Conservation (phyloP, 2,113 vertebrate species). For the Tragelaphus imberbis region DNA sequence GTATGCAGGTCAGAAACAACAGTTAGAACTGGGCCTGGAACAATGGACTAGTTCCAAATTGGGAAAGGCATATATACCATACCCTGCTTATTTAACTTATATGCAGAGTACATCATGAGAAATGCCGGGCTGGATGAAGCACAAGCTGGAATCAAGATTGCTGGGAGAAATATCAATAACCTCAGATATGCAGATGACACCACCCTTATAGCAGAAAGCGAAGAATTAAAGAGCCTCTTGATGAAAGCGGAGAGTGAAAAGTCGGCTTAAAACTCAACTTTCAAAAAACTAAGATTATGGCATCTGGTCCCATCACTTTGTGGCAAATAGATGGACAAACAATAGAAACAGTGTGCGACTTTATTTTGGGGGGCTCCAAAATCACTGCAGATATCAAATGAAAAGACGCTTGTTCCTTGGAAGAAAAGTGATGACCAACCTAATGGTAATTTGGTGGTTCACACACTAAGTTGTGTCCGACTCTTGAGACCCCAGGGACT, state of each 20-base stretch:
- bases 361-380: background rate
- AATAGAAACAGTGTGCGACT: background rate
- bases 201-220: background rate
- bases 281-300: background rate
- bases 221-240: background rate
- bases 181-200: background rate
- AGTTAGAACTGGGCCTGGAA: background rate
- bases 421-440: background rate
- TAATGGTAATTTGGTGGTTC: no score
- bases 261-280: background rate
- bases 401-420: background rate
- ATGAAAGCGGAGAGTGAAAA: background rate
- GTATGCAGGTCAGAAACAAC: background rate
- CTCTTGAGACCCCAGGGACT: no score
- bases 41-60: background rate
- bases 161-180: background rate
- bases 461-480: no score
- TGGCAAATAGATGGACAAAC: background rate
- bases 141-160: background rate
- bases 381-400: background rate
- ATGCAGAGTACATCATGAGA: background rate
- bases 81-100: background rate
- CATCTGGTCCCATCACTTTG: background rate
- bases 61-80: no score
- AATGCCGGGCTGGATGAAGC: fast-evolving